These are phyloP conservation scores for Miltochrista miniata DNA, from an alignment of 2,888 invertebrate species.

Conservation along the genomic window DNA sequence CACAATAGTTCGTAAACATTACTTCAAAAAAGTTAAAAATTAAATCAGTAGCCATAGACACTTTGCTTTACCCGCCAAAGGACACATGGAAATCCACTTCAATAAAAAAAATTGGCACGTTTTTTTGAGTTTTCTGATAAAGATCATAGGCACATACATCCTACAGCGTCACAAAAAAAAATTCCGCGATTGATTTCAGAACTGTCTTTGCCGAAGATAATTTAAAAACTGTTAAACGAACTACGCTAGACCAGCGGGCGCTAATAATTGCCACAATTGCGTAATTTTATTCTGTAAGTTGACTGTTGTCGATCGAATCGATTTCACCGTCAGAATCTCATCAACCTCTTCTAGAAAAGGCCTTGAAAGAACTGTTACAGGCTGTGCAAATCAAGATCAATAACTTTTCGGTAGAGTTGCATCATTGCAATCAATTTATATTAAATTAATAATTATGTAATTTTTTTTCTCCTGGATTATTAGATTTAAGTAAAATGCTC, in stretches of 20 bases:
- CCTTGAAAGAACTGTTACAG: background rate
- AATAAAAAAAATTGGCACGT: constrained; percentile 16
- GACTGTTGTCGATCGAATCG: constrained; percentile 49
- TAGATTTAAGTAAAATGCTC: no score
- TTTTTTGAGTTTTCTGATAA: constrained; percentile 13
- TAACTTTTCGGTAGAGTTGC: no score
- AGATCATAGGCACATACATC: constrained; percentile 12
- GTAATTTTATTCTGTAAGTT: constrained; percentile 41
- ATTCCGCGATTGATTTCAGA: background rate
- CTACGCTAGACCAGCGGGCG: constrained; percentile 26
- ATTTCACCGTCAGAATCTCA: constrained; percentile 32
- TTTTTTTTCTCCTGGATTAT: no score
- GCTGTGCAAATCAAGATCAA: no score
- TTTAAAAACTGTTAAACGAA: constrained; percentile 43
- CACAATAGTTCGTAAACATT: no score
- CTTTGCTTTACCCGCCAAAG: constrained; percentile 23
- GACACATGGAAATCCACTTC: constrained; percentile 28
- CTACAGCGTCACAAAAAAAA: background rate
- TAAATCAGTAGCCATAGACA: no score
- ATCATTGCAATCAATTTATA: no score
- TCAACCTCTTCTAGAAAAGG: background rate
- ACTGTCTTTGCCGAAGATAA: constrained; percentile 33
- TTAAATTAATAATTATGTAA: no score
- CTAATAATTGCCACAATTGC: constrained; percentile 45
- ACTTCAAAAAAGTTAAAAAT: no score